phyloP scores from a whole-genome alignment of 1,140 invertebrate genomes.

The Amyelois transitella region DNA sequence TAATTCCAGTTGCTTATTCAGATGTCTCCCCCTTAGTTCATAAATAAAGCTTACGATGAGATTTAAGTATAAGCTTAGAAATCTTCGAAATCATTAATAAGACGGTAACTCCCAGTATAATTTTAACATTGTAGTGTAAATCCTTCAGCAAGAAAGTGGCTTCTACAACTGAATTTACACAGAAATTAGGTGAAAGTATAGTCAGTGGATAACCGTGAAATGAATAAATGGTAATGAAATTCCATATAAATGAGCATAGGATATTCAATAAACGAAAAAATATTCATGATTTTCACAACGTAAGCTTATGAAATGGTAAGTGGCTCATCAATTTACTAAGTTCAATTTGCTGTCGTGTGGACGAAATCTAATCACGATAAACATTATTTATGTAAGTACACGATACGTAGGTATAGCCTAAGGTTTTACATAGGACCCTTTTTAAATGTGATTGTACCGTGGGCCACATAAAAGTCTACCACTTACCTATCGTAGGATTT shows the following conservation, averaged over 20 bases:
- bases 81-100: background rate
- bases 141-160: background rate
- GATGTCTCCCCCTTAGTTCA: constrained; percentile 34
- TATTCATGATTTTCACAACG: background rate
- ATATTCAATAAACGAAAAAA: background rate
- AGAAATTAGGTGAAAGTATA: background rate
- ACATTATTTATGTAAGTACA: too few species aligned
- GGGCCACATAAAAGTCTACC: too few species aligned
- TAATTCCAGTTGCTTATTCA: constrained; percentile 45
- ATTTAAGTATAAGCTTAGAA: constrained; percentile 26
- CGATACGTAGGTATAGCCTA: too few species aligned
- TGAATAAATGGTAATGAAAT: background rate
- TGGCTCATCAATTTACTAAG: background rate
- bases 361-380: too few species aligned
- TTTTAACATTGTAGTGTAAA: background rate
- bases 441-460: too few species aligned
- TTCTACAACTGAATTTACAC: background rate
- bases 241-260: background rate
- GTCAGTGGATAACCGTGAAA: background rate
- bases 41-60: constrained; percentile 44
- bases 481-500: too few species aligned
- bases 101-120: background rate
- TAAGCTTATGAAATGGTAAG: background rate
- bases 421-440: too few species aligned
- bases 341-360: too few species aligned